Percentiles rank a stretch among this genome's conserved stretches.
These are phyloP conservation scores for Poecilia latipinna DNA, from an alignment of 2,113 vertebrate genomes.

Conservation along the genomic window DNA sequence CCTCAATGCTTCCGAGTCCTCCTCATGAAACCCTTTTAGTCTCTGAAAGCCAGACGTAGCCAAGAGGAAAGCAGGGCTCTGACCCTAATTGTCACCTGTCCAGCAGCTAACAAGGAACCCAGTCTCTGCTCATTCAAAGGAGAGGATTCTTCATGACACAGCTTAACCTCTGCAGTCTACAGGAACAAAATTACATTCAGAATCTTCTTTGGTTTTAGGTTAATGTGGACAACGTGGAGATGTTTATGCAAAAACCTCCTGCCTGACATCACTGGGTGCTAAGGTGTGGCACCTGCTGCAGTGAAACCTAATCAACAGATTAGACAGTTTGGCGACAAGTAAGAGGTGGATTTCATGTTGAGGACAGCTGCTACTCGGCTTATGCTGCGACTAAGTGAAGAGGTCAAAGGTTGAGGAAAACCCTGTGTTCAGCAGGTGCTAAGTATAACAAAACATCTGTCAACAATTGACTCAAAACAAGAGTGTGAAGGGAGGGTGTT, in stretches of 20 bases:
- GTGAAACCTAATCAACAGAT: conserved; percentile 37
- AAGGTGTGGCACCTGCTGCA: not conserved
- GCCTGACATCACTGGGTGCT: not conserved
- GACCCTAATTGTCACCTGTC: conserved; percentile 66
- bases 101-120: conserved; percentile 61
- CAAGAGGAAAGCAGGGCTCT: conserved; percentile 55
- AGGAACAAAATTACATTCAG: conserved; percentile 19
- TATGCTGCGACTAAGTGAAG: conserved; percentile 30
- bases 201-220: conserved; percentile 22
- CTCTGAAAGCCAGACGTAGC: conserved; percentile 45
- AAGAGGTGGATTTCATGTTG: not conserved
- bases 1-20: conserved; percentile 58
- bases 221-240: conserved; percentile 32
- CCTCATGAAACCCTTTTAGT: conserved; percentile 58
- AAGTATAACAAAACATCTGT: conserved; percentile 12
- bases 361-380: conserved; percentile 54
- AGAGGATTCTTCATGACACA: conserved; percentile 22
- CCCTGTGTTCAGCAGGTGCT: conserved; percentile 39
- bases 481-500: not conserved
- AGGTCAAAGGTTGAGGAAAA: conserved; percentile 47
- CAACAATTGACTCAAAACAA: conserved; percentile 10
- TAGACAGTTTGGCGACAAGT: conserved; percentile 16
- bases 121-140: conserved; percentile 45
- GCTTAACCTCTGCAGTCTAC: conserved; percentile 24
- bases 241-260: not conserved